phyloP scores from a whole-genome alignment of 2,113 vertebrate genomes.

The Emydura subglobosa region DNA sequence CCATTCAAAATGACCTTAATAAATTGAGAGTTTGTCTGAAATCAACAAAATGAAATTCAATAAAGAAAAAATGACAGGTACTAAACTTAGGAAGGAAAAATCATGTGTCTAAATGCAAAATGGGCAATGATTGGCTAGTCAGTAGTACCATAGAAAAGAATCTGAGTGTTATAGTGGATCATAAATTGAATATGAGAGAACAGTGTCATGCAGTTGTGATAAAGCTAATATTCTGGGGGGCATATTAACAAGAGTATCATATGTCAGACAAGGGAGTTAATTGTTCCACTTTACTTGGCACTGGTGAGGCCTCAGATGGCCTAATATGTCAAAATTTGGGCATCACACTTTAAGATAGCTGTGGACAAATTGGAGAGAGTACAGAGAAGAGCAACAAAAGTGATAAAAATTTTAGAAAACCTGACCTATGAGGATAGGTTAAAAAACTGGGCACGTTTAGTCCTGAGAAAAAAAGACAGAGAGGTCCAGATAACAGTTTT shows the following conservation, averaged over 20 bases:
- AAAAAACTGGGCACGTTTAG: neutral
- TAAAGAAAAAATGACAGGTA: neutral
- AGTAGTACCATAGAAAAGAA: neutral
- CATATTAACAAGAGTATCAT: too few species aligned
- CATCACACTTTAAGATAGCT: neutral
- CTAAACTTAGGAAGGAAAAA: neutral
- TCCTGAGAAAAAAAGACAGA: neutral
- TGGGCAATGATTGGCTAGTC: neutral
- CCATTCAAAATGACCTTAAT: neutral
- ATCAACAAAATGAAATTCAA: neutral
- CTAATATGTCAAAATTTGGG: neutral
- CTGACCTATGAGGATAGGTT: neutral
- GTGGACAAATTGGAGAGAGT: neutral
- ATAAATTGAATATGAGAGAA: neutral
- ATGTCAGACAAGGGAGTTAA: too few species aligned
- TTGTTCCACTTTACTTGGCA: neutral
- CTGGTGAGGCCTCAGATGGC: neutral
- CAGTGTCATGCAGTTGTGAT: neutral
- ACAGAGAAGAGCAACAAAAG: neutral
- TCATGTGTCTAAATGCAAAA: neutral
- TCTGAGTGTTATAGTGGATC: neutral
- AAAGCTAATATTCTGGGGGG: neutral
- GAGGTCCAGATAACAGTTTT: neutral
- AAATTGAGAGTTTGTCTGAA: neutral
- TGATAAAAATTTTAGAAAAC: neutral